Percentiles rank a stretch among this genome's conserved stretches.
phyloP scores from a whole-genome alignment of 2,888 invertebrate species.

The Ischnura elegans region DNA sequence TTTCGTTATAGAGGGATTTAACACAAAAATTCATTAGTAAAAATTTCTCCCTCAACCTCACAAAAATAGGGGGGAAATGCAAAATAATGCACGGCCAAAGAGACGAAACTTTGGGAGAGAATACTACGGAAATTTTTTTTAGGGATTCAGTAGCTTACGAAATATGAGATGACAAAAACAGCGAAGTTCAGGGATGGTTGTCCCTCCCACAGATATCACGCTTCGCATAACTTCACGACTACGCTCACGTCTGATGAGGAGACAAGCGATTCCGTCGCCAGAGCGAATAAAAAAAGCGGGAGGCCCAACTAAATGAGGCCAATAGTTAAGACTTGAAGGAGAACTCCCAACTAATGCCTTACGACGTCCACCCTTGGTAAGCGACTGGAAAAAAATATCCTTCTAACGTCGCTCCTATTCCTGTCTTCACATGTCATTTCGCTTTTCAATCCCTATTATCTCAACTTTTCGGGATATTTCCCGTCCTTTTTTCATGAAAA shows the following conservation, averaged over 20 bases:
- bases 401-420: neutral
- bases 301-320: constrained; percentile 2
- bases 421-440: neutral
- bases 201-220: neutral
- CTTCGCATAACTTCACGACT: neutral
- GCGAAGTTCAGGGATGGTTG: neutral
- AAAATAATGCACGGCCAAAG: no score
- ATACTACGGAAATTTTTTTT: neutral
- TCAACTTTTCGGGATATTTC: neutral
- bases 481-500: neutral
- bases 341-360: neutral
- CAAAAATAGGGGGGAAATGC: no score
- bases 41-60: no score
- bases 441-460: neutral
- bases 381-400: neutral
- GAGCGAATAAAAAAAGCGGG: neutral
- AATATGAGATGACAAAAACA: neutral
- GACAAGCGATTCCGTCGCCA: neutral
- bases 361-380: neutral
- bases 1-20: no score
- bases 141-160: neutral
- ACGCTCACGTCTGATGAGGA: neutral
- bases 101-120: no score
- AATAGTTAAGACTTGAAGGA: neutral
- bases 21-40: no score